These are phyloP conservation scores for Lithophane socia DNA, from an alignment of 2,888 invertebrate species.

Conservation along the genomic window DNA sequence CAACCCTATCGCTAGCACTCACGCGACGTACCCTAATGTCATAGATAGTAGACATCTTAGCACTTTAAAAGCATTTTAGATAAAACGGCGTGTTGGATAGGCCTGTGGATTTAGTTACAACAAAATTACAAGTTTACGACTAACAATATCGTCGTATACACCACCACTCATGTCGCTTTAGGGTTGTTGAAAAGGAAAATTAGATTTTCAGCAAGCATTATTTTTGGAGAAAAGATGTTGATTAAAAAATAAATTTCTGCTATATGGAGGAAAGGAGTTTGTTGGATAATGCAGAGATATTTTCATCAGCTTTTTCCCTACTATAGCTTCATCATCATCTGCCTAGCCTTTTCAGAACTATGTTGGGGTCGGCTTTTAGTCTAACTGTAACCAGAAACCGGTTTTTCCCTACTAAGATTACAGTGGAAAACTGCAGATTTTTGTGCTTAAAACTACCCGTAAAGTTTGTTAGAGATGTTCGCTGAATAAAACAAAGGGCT, in stretches of 20 bases:
- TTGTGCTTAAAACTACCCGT: background rate
- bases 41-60: slow-evolving; percentile 79
- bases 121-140: slow-evolving; percentile 87
- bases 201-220: background rate
- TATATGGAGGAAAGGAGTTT: background rate
- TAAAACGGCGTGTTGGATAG: slow-evolving; percentile 81
- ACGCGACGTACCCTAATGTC: slow-evolving; percentile 68
- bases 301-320: background rate
- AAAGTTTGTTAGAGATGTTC: background rate
- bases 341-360: too few species aligned
- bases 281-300: background rate
- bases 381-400: too few species aligned
- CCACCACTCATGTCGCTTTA: slow-evolving; percentile 73
- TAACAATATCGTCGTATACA: slow-evolving; percentile 81
- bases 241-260: background rate
- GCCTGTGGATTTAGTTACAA: slow-evolving; percentile 84
- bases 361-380: too few species aligned
- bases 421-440: background rate
- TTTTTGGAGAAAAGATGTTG: background rate
- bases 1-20: slow-evolving; percentile 70
- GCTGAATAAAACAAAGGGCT: background rate
- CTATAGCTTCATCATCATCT: too few species aligned
- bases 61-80: slow-evolving; percentile 87
- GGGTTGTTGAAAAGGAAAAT: slow-evolving; percentile 60
- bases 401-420: background rate